Conservation (phyloP, 2,113 vertebrate species). For the Stegastes partitus region DNA sequence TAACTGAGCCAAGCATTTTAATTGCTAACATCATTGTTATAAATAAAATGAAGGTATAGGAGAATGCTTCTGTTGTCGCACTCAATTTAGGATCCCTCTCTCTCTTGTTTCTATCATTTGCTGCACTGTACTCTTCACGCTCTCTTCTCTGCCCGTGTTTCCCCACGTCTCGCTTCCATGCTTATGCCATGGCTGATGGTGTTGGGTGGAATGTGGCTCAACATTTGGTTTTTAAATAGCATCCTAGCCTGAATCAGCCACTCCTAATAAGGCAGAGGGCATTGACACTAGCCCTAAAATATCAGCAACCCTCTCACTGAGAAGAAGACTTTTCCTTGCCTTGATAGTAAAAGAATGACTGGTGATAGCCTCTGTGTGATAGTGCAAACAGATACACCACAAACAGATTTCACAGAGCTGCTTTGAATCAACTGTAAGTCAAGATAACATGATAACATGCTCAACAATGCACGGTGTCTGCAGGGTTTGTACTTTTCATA, state of each 20-base stretch:
- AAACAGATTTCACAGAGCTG: neutral
- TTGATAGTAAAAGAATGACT: constrained; percentile 25
- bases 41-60: constrained; percentile 1
- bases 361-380: constrained; percentile 17
- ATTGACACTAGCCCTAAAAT: constrained; percentile 76
- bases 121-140: neutral
- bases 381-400: neutral
- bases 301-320: constrained; percentile 75
- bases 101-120: neutral
- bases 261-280: constrained; percentile 84
- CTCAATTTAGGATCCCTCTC: neutral
- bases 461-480: neutral
- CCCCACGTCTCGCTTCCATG: constrained; percentile 43
- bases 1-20: neutral
- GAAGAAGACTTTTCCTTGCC: constrained; percentile 67
- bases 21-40: constrained; percentile 5
- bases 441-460: constrained; percentile 6
- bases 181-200: constrained; percentile 56
- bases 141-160: constrained; percentile 20
- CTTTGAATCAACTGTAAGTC: neutral
- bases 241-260: constrained; percentile 66
- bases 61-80: neutral
- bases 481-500: constrained; percentile 7
- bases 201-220: constrained; percentile 80
- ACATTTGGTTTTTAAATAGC: constrained; percentile 85